Conservation (phyloP, 2,113 vertebrate species). For the Pontoporia blainvillei region DNA sequence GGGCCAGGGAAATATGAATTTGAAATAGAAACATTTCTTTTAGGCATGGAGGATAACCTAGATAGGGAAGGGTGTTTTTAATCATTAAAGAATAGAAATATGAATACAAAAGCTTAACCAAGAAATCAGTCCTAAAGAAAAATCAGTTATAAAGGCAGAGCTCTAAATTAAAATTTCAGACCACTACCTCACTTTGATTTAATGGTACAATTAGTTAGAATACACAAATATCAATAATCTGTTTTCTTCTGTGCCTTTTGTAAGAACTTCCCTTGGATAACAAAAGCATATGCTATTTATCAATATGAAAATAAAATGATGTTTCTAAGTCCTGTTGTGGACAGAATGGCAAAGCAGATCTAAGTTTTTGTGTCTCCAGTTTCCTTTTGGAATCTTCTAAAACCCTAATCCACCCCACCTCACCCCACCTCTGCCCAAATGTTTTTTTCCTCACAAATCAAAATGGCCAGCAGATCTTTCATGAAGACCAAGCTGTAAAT, state of each 20-base stretch:
- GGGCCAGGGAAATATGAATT: background rate
- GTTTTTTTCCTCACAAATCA: background rate
- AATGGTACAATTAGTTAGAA: slow-evolving; percentile 48
- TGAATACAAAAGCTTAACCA: background rate
- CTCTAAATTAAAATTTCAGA: slow-evolving; percentile 63
- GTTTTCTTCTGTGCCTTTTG: slow-evolving; percentile 18
- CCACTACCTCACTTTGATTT: slow-evolving; percentile 52
- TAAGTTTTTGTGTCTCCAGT: background rate
- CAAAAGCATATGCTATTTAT: background rate
- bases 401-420: background rate
- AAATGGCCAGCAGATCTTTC: background rate
- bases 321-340: background rate
- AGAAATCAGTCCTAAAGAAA: slow-evolving; percentile 37
- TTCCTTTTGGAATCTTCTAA: background rate
- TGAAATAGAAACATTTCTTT: background rate
- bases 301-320: background rate
- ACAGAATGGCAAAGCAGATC: background rate
- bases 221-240: background rate
- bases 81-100: slow-evolving; percentile 3
- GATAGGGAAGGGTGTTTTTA: background rate
- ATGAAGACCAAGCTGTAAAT: background rate
- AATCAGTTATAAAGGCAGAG: slow-evolving; percentile 41
- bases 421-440: background rate
- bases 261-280: background rate
- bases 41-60: background rate